Percentiles rank a stretch among this genome's conserved stretches.
Evolutionary conservation across 64 coral and sea anemone species (phyloP).

Genomic region (Montipora foliosa): DNA sequence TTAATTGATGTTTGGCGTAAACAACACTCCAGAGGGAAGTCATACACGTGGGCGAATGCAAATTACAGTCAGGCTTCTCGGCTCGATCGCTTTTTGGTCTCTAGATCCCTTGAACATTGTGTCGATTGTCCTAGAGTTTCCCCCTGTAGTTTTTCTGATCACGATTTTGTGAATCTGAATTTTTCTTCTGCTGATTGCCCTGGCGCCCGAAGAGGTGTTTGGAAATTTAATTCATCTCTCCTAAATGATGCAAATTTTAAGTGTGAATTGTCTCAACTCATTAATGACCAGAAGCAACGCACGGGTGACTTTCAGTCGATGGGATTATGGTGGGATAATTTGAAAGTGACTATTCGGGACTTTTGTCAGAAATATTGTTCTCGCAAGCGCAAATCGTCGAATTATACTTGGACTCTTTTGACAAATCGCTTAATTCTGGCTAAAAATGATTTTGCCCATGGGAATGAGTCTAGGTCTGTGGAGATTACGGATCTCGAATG

Average conservation of each 20-base stretch:
- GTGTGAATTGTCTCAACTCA: neutral
- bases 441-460: neutral
- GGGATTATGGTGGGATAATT: conserved; percentile 57
- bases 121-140: neutral
- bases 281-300: neutral
- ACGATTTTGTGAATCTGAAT: neutral
- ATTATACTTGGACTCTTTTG: no score
- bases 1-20: conserved; percentile 20
- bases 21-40: neutral
- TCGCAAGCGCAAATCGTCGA: no score
- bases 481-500: neutral
- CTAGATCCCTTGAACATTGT: neutral
- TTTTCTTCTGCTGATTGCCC: neutral
- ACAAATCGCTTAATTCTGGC: neutral
- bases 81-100: neutral
- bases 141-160: conserved; percentile 21
- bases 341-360: neutral
- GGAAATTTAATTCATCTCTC: conserved; percentile 41
- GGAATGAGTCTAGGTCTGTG: no score
- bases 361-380: no score
- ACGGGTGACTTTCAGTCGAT: neutral
- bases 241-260: neutral
- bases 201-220: neutral
- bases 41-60: neutral
- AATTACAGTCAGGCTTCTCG: neutral